Conservation (phyloP, 2,113 vertebrate species). For the Neotragus pygmaeus region DNA sequence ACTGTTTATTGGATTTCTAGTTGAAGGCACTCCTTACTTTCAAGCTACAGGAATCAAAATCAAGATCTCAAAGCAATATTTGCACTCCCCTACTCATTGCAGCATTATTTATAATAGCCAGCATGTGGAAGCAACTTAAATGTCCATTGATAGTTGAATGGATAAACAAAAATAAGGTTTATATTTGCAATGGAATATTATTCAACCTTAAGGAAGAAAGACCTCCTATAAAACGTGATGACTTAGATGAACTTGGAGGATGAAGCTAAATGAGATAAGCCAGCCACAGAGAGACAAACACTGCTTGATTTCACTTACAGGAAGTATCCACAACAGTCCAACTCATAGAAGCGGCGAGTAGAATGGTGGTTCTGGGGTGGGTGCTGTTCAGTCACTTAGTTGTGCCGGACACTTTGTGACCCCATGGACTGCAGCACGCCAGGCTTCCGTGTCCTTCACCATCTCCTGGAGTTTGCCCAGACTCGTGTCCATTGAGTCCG, state of each 20-base stretch:
- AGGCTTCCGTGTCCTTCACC: not conserved
- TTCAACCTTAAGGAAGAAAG: not conserved
- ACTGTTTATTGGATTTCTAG: slow-evolving; percentile 21
- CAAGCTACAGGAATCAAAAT: not conserved
- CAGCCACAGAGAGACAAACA: not conserved
- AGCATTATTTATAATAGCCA: not conserved
- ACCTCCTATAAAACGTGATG: not conserved
- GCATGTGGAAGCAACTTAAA: not conserved
- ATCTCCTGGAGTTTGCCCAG: not conserved
- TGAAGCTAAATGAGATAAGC: not conserved
- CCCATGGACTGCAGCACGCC: not conserved
- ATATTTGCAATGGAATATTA: not conserved
- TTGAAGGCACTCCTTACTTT: not conserved
- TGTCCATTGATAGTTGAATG: not conserved
- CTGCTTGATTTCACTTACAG: not conserved
- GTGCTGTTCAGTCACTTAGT: not conserved
- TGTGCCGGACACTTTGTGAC: not conserved
- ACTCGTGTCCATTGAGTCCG: not conserved
- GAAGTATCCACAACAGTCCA: not conserved
- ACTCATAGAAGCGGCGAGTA: not conserved
- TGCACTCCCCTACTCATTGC: not conserved
- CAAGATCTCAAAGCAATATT: not conserved
- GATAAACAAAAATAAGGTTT: not conserved
- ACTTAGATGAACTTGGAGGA: not conserved
- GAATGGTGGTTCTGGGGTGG: not conserved